Conservation (phyloP, 2,888 invertebrate species). For the Gibbula magus region DNA sequence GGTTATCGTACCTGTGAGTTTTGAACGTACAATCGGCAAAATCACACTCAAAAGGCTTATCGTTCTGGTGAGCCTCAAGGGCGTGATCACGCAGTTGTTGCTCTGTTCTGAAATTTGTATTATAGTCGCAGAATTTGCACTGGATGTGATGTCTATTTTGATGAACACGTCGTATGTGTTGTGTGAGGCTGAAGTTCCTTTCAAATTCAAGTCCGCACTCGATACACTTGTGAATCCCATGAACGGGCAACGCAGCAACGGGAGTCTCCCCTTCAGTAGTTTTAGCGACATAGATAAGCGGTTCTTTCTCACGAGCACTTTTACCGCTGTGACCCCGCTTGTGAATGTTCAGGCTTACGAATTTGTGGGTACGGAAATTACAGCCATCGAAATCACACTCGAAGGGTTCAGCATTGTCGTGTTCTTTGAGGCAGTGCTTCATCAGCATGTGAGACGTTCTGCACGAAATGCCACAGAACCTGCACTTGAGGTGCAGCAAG, state of each 20-base stretch:
- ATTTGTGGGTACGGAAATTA: too few species aligned
- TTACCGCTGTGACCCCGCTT: too few species aligned
- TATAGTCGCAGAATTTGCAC: conserved; percentile 49
- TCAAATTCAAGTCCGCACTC: conserved; percentile 48
- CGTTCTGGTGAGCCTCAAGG: conserved; percentile 41
- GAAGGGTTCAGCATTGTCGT: too few species aligned
- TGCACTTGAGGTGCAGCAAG: too few species aligned
- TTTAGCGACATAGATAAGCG: too few species aligned
- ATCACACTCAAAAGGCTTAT: conserved; percentile 52
- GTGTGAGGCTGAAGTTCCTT: conserved; percentile 51
- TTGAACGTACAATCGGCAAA: conserved; percentile 49
- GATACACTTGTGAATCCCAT: conserved; percentile 39
- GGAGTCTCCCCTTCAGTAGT: too few species aligned
- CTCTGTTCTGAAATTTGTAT: conserved; percentile 40
- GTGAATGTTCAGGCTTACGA: too few species aligned
- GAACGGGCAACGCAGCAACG: background rate
- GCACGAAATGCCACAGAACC: too few species aligned
- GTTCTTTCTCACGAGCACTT: too few species aligned
- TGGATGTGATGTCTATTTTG: conserved; percentile 37
- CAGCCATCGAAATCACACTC: too few species aligned
- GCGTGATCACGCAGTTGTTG: conserved; percentile 47
- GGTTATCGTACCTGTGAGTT: conserved; percentile 46
- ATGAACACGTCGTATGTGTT: conserved; percentile 51
- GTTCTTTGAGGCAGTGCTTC: too few species aligned
- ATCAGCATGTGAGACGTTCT: too few species aligned